Evolutionary conservation across 2,797 vertebrate species (phyloP), one percentile per base, ranked within the genome.

Genomic region (Acanthornis magna): DNA sequence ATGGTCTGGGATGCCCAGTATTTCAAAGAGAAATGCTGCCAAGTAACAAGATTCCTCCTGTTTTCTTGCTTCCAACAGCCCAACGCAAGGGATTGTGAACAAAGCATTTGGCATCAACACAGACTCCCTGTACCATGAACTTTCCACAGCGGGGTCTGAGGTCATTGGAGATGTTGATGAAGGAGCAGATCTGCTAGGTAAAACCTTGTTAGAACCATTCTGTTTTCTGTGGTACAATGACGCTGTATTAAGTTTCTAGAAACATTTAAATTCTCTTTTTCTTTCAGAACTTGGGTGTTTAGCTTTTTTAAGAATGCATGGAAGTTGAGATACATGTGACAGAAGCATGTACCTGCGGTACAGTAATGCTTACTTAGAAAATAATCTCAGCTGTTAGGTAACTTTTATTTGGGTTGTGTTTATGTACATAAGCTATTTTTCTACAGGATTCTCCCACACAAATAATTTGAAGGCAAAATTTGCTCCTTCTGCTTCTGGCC

Each of bases 51-150:
- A 43, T 60, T 71, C n/a, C 16, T 82, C 85, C 25, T 68, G 36
- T 2, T 53, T 58, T 51, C 67, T 68, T 70, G 11, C 50, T 87
- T 73, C 18, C 77, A 72, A 65, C 98, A 99, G 99, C 97, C 99
- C 99, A 9, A 99, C 99, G 26, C 99, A 99, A 95, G 99, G 99
- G 40, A 99, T 99, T 9, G 99, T 99, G 94, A 99, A 99, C 94
- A 99, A 99, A 97, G 99, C 99, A 1, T 99, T 99, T 9, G 99
- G 99, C 95, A 99, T 99, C 98, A 99, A 99, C 98, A 99, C 99
- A 0, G 99, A 99, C 95, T 99, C 99, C 17, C 97, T 99, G 53
- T 99, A 99, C 97, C 99, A 99, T 4, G 99, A 99, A 97, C 98
- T 99, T 95, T 99, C 99, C 62, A 99, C 99, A 1, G 99, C 99